Conservation (phyloP, 2,113 vertebrate genomes). For the Megaptera novaeangliae region DNA sequence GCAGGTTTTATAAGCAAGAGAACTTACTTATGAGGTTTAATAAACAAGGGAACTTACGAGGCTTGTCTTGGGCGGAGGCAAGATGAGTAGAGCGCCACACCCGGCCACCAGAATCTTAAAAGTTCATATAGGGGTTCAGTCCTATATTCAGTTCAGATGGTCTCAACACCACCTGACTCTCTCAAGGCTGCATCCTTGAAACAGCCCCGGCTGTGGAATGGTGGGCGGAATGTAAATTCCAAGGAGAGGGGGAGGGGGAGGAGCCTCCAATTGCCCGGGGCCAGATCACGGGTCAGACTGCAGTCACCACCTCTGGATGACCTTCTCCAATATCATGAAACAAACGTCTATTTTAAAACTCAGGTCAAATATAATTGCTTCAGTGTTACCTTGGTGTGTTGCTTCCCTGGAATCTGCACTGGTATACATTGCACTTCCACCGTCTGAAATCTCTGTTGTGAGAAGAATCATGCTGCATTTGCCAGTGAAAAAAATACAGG, state of each 20-base stretch:
- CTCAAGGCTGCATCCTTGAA: neutral
- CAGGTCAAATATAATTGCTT: neutral
- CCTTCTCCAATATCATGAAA: neutral
- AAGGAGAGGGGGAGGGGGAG: neutral
- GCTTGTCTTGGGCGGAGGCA: neutral
- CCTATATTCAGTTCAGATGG: neutral
- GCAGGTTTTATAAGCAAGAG: neutral
- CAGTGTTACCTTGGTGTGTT: neutral
- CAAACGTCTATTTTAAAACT: neutral
- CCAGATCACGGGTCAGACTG: fast-evolving
- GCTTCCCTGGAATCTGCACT: neutral
- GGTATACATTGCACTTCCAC: neutral
- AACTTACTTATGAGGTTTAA: neutral
- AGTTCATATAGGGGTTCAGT: neutral
- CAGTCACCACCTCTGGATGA: neutral
- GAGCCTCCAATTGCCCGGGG: neutral
- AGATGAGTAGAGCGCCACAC: neutral
- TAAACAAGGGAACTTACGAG: neutral
- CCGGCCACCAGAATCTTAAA: neutral
- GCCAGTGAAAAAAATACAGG: neutral
- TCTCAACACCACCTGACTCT: neutral
- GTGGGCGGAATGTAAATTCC: neutral
- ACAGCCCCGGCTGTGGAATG: neutral
- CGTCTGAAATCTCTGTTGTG: neutral
- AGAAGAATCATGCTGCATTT: neutral